A percentile compares a stretch with the other conserved stretches of the same genome.
phyloP scores from a whole-genome alignment of 1,140 invertebrate species.

The Drosophila saltans region DNA sequence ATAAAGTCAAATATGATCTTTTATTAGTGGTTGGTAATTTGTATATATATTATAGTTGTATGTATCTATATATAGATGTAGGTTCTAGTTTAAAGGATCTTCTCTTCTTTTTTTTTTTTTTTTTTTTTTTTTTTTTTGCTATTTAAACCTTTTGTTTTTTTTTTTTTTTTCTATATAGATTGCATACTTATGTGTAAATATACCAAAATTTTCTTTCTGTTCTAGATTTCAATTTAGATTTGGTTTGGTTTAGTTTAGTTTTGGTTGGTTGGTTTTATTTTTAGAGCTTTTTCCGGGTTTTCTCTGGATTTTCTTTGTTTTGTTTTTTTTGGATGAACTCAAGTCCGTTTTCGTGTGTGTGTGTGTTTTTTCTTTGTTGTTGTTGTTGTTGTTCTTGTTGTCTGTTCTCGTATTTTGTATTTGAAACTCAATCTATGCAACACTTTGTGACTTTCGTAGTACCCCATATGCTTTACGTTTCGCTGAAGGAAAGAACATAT shows the following conservation, averaged over 20 bases:
- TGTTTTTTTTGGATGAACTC: constrained; percentile 26
- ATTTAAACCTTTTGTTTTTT: not conserved
- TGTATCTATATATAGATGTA: constrained; percentile 32
- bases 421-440: constrained; percentile 45
- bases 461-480: constrained; percentile 55
- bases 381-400: constrained; percentile 11
- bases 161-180: constrained; percentile 2
- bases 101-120: constrained; percentile 2
- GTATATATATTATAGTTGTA: constrained; percentile 41
- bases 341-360: constrained; percentile 22
- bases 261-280: constrained; percentile 8
- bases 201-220: constrained; percentile 37
- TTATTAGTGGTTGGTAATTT: constrained; percentile 40
- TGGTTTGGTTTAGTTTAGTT: constrained; percentile 15
- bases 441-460: constrained; percentile 49
- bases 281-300: not conserved
- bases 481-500: constrained; percentile 55
- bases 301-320: constrained; percentile 16
- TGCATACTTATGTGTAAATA: constrained; percentile 38
- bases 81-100: constrained; percentile 15
- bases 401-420: constrained; percentile 14
- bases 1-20: constrained; percentile 78
- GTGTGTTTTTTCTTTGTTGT: constrained; percentile 6
- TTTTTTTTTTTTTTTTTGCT: constrained; percentile 5
- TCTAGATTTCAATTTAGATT: not conserved